These are phyloP conservation scores for Pandemis corylana DNA, from an alignment of 2,888 invertebrate genomes.

Conservation along the genomic window DNA sequence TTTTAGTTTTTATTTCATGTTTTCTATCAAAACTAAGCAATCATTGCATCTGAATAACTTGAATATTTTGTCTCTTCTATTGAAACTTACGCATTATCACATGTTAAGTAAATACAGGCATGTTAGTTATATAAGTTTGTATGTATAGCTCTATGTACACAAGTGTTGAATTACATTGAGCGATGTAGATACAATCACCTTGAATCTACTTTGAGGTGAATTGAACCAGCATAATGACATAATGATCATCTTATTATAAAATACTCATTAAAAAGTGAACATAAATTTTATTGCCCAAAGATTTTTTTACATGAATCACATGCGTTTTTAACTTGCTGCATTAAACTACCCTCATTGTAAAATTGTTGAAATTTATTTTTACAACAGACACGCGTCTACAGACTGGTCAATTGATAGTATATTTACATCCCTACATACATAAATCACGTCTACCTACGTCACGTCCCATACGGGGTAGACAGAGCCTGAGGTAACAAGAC, in stretches of 20 bases:
- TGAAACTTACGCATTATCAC: constrained; percentile 13
- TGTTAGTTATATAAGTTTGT: constrained; percentile 18
- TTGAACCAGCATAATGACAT: constrained; percentile 13
- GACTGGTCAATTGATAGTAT: too few species aligned
- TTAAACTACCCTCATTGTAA: background rate
- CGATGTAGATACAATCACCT: constrained; percentile 47
- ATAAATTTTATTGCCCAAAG: background rate
- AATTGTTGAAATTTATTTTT: too few species aligned
- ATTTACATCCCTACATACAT: too few species aligned
- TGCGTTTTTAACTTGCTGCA: background rate
- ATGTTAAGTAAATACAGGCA: constrained; percentile 23
- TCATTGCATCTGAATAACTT: constrained; percentile 1
- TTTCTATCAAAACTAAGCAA: background rate
- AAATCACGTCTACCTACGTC: too few species aligned
- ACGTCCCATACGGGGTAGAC: too few species aligned
- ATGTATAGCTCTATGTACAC: constrained; percentile 46
- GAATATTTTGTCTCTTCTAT: constrained; percentile 11
- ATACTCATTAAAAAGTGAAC: background rate
- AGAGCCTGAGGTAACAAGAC: too few species aligned
- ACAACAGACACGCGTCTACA: too few species aligned
- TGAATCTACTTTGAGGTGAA: constrained; percentile 42
- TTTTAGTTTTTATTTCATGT: background rate
- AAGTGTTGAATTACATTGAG: constrained; percentile 54
- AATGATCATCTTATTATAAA: background rate
- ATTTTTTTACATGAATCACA: too few species aligned